phyloP scores from a whole-genome alignment of 2,113 vertebrate species.

The Myotis brandtii region DNA sequence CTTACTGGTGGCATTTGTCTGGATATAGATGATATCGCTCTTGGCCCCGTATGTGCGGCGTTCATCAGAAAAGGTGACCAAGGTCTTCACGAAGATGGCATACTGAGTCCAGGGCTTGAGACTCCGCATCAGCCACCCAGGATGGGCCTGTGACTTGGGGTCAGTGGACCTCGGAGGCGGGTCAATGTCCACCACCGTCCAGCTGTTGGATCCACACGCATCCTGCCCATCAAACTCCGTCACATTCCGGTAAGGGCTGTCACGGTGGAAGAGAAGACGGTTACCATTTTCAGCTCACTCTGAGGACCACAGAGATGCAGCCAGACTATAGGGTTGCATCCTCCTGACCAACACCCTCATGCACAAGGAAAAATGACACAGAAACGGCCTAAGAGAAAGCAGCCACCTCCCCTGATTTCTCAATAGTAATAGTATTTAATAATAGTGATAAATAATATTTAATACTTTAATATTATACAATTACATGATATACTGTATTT shows the following conservation, averaged over 20 bases:
- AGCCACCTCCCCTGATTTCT: neutral
- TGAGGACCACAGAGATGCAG: neutral
- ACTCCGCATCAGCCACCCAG: slow-evolving; percentile 90
- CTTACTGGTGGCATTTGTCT: slow-evolving; percentile 95
- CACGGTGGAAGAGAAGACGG: neutral
- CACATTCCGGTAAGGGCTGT: slow-evolving; percentile 95
- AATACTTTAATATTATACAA: neutral
- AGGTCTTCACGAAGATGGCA: slow-evolving; percentile 96
- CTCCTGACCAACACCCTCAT: neutral
- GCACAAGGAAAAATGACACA: neutral
- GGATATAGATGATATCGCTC: slow-evolving; percentile 96
- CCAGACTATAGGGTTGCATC: fast-evolving
- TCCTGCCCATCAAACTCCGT: slow-evolving; percentile 98
- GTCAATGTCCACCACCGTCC: slow-evolving; percentile 96
- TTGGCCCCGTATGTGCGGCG: slow-evolving; percentile 95
- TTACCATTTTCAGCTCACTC: neutral
- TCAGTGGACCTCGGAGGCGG: slow-evolving; percentile 89
- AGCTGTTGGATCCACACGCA: slow-evolving; percentile 97
- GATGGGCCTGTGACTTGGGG: slow-evolving; percentile 87
- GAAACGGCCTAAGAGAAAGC: neutral
- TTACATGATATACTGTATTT: neutral
- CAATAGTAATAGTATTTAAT: neutral
- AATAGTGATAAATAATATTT: neutral
- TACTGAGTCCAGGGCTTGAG: slow-evolving; percentile 98
- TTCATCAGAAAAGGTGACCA: slow-evolving; percentile 96